A percentile compares a stretch with the other conserved stretches of the same genome.
Conservation (phyloP, 2,888 invertebrate genomes). For the Brachyptera putata region DNA sequence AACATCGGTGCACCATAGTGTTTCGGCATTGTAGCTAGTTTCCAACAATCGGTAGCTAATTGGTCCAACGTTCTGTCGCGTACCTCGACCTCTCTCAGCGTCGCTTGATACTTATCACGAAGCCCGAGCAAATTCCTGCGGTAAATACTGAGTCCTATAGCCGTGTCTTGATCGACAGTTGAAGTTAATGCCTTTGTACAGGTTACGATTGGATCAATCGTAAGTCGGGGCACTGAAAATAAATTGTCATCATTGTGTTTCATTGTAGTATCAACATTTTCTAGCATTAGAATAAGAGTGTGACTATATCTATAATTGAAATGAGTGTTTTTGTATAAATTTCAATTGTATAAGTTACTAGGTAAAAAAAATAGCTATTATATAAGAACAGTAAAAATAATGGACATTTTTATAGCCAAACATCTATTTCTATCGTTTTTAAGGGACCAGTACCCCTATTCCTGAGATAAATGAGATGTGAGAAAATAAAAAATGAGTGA, state of each 20-base stretch:
- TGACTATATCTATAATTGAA: no score
- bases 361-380: no score
- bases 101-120: slow-evolving; percentile 43
- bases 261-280: no score
- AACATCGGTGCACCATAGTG: slow-evolving; percentile 49
- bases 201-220: not conserved
- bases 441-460: no score
- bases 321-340: not conserved
- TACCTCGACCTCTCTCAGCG: slow-evolving; percentile 44
- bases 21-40: slow-evolving; percentile 41
- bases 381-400: no score
- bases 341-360: no score
- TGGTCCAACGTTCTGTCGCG: slow-evolving; percentile 41
- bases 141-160: slow-evolving; percentile 30
- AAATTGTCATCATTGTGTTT: not conserved
- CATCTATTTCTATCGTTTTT: no score
- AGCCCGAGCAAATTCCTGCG: slow-evolving; percentile 42
- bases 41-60: slow-evolving; percentile 42
- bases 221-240: not conserved
- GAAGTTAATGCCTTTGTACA: not conserved
- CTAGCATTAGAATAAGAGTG: no score
- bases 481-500: no score
- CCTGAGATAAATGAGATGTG: no score
- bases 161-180: slow-evolving; percentile 6
- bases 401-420: no score